Base-by-base conservation (phyloP, 2,113 vertebrate genomes). In the Ictalurus punctatus region DNA sequence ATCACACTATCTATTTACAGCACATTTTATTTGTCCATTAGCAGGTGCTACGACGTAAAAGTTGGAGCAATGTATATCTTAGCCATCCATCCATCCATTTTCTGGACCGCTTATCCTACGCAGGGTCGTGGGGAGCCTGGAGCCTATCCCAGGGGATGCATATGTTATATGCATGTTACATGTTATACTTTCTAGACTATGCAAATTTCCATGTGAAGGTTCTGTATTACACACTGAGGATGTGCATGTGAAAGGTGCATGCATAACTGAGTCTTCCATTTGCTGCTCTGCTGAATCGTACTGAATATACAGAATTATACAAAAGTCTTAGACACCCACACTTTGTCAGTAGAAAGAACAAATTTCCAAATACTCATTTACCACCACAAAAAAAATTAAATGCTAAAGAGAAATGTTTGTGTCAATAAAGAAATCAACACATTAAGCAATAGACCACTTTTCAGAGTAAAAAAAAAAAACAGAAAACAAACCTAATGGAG, bases 191-290 rank as follows among this genome's bases (percentile, higher is more conserved):
- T 71, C 13, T 71, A 34, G 30, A 19, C n/a, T 34, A 2, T 30
- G n/a, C 14, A 71, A 4, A 67, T 67, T 27, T 30, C n/a, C 17
- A 37, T 85, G 63, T 81, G 54, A 59, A 79, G 56, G 30, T 52
- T 79, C 19, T 87, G 58, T 79, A 78, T 65, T 80, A 21, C 58
- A 69, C 16, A 13, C 23, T 0, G 86, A 79, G 78, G 86, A 87
- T 90, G 86, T 78, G 83, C 91, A 90, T 91, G 90, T 91, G 90
- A 93, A 67, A 83, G 58, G 25, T 13, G 56, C 82, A 90, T 80
- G 92, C 94, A 91, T 93, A 92, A 88, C 86, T 91, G 90, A 90
- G 14, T 44, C 2, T 4, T 85, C 94, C 95, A 95, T 95, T 95
- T 95, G 95, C 92, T 94, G 88, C 80, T 92, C 56, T n/a, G n/a